Evolutionary conservation across 2,888 invertebrate genomes (phyloP), one percentile per base, ranked within the genome.

Genomic region (Ormyrus pomaceus): DNA sequence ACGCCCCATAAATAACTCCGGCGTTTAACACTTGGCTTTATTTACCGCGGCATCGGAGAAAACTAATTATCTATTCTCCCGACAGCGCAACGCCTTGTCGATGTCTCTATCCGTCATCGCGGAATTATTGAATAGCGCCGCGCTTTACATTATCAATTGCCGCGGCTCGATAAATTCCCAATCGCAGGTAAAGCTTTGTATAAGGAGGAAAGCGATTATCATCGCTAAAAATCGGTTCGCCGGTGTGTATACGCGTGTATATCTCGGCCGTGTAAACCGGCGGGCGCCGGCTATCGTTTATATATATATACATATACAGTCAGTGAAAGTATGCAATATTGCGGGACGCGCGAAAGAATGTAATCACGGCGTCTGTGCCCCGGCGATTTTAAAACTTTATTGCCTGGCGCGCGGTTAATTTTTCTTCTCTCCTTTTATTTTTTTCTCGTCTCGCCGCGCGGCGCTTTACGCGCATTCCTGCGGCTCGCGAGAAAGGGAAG

Each of bases 311-410:
- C 19, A 59, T 19, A 19, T 7, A 72, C 6, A 9, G n/a, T 19
- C 8, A 19, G 19, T 65, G 65, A 74, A 74, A 65, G 65, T 50
- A 74, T 58, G 19, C n/a, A 48, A 45, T 55, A 65, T 73, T 55
- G 46, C n/a, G 13, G 46, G n/a, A 46, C n/a, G 55, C 45, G 10
- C 45, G 2, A 46, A 48, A 70, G 48, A 70, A 61, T 61, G 50
- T 61, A 61, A 53, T 58, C 11, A 50, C 7, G n/a, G 19, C n/a
- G 58, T 13, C 58, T 8, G 10, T 5, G 34, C 1, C 11, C 6
- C 61, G 51, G 13, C 48, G 61, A 45, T 62, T 50, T 59, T 59
- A 34, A 45, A 73, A 64, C 11, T 58, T 74, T 58, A 65, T 58
- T n/a, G 56, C 51, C 34, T 10, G 9, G 6, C 45, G 48, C 3